A percentile compares a stretch with the other conserved stretches of the same genome.
phyloP scores from a whole-genome alignment of 2,888 invertebrate species.

The Patella caerulea region DNA sequence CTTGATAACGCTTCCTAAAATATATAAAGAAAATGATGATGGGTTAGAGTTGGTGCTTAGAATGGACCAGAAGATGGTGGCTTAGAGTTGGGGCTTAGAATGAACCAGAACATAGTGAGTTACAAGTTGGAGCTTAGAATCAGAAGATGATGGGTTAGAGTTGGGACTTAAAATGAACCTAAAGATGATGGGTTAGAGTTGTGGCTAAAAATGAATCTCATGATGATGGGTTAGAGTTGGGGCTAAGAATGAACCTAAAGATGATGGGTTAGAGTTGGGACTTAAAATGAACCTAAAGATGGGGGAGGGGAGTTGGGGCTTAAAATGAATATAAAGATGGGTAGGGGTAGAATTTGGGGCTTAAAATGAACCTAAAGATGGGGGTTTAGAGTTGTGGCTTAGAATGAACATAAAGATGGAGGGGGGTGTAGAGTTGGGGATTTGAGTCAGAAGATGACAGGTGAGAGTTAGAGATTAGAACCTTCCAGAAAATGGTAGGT shows the following conservation, averaged over 20 bases:
- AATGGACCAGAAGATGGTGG: no score
- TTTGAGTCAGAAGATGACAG: neutral
- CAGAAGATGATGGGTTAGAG: no score
- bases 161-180: no score
- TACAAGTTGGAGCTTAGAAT: neutral
- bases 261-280: no score
- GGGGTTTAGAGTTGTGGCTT: no score
- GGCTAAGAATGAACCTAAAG: neutral
- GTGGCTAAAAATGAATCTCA: neutral
- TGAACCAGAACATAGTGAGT: neutral
- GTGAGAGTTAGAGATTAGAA: neutral
- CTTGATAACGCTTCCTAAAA: constrained; percentile 85
- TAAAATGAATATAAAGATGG: no score
- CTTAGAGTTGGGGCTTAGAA: no score
- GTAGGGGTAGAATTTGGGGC: no score
- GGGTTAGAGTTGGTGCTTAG: no score
- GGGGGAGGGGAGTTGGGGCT: no score
- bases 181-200: neutral
- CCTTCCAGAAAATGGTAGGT: neutral
- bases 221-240: neutral
- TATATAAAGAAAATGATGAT: neutral
- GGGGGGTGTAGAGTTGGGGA: no score
- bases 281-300: neutral
- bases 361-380: neutral
- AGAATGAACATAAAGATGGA: no score